Evolutionary conservation across 2,113 vertebrate species (phyloP).

Genomic region (Pollachius pollachius): DNA sequence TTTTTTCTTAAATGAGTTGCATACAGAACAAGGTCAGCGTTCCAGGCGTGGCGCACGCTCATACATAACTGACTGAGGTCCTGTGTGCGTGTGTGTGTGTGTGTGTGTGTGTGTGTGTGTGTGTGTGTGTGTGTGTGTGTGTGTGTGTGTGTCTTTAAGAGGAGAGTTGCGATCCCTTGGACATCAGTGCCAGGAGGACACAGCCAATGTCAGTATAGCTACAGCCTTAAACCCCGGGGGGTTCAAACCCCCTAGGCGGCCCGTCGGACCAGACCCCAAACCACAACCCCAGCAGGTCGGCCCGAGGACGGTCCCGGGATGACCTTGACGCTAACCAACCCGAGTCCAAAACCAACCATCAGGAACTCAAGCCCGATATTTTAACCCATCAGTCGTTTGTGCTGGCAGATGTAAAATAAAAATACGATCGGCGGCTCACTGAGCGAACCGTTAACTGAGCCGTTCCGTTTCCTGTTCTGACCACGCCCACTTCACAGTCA

Average conservation of each 20-base stretch:
- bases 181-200: constrained; percentile 21
- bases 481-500: constrained; percentile 84
- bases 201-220: not conserved
- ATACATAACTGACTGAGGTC: constrained; percentile 82
- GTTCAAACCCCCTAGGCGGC: too few relatives aligned
- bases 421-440: constrained; percentile 66
- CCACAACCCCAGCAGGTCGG: too few relatives aligned
- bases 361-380: too few relatives aligned
- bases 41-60: constrained; percentile 76
- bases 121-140: too few relatives aligned
- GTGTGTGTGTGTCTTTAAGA: too few relatives aligned
- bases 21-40: constrained; percentile 91
- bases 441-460: not conserved
- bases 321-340: too few relatives aligned
- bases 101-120: not conserved
- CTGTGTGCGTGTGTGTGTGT: constrained; percentile 2
- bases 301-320: too few relatives aligned
- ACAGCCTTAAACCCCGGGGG: not conserved
- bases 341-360: too few relatives aligned
- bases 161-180: constrained; percentile 18
- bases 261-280: too few relatives aligned
- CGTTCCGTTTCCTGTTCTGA: constrained; percentile 37
- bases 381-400: too few relatives aligned
- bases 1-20: constrained; percentile 80
- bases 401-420: not conserved